Base-by-base conservation (phyloP, 2,888 invertebrate genomes). In the Macrophya annulata region DNA sequence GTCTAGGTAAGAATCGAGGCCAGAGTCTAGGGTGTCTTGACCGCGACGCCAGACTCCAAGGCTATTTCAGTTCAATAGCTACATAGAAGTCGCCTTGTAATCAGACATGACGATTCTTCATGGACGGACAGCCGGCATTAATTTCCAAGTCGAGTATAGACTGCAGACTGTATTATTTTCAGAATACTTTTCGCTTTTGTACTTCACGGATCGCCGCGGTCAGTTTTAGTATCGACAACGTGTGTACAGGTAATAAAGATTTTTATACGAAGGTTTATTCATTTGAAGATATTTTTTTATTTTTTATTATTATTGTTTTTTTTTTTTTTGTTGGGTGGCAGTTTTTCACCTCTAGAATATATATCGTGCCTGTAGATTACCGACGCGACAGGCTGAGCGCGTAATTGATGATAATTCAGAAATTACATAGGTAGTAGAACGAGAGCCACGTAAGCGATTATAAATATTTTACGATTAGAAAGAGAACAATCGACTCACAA, bases 11-110 rank as follows among this genome's bases (percentile, higher is more conserved):
- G 17, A 79, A 59, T 21, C 45, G 76, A 76, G 76, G 76, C 76
- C 76, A 79, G 82, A 82, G 82, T 65, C 82, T 65, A 82, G 82
- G 82, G 25, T 82, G 68, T 68, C 83, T 68, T 59, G 68, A 65
- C 68, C 25, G 55, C 21, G 15, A 51, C 77, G 25, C 65, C 17
- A 65, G 40, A 62, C 65, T 25, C 45, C 81, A 81, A 62, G 43
- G 81, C 62, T 81, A 62, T 81, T 62, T 65, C 51, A 77, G 48
- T 77, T 77, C 51, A 55, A 77, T 51, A 37, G 51, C 55, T 40
- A 62, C 40, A 45, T 17, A 45, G 21, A n/a, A 59, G 65, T 81
- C 62, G 62, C 81, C 81, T 81, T 65, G 81, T 81, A 65, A 81
- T 81, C 43, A 25, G 43, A 45, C 81, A 25, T 62, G 62, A 62